Conservation (phyloP, 2,113 vertebrate species). For the Myocastor coypus region DNA sequence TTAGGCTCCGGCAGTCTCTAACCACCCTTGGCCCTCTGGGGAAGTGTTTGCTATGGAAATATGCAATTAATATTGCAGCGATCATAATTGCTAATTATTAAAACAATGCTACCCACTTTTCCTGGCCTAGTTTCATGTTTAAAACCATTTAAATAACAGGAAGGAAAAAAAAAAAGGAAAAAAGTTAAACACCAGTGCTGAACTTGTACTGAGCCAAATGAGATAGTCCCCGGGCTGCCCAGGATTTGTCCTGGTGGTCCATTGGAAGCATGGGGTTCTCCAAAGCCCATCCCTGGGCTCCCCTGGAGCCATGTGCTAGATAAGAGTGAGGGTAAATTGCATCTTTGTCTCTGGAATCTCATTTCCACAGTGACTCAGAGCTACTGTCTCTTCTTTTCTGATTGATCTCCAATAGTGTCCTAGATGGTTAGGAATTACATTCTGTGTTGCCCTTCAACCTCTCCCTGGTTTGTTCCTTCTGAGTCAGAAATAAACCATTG, state of each 20-base stretch:
- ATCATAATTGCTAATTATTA: conserved; percentile 99
- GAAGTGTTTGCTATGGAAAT: conserved; percentile 93
- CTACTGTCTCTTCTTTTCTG: neutral
- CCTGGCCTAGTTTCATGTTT: conserved; percentile 90
- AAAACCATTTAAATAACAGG: conserved; percentile 92
- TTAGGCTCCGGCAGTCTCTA: conserved; percentile 90
- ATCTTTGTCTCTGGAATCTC: conserved; percentile 34
- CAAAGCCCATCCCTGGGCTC: neutral
- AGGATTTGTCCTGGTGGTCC: neutral
- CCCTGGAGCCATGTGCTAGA: neutral
- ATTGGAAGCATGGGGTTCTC: neutral
- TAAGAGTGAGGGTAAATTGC: neutral
- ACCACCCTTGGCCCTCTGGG: conserved; percentile 91
- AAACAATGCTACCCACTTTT: conserved; percentile 93
- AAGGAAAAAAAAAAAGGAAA: conserved; percentile 66
- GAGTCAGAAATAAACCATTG: neutral
- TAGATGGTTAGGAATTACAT: too few species aligned
- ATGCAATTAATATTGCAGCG: conserved; percentile 99
- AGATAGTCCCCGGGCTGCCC: conserved; percentile 34
- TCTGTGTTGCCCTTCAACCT: neutral
- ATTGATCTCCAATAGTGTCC: neutral
- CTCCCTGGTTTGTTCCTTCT: neutral
- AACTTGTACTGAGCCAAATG: conserved; percentile 68
- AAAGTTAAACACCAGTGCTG: conserved; percentile 73
- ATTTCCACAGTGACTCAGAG: neutral